Evolutionary conservation across 2,888 invertebrate species (phyloP).

Genomic region (Apodemia zela): DNA sequence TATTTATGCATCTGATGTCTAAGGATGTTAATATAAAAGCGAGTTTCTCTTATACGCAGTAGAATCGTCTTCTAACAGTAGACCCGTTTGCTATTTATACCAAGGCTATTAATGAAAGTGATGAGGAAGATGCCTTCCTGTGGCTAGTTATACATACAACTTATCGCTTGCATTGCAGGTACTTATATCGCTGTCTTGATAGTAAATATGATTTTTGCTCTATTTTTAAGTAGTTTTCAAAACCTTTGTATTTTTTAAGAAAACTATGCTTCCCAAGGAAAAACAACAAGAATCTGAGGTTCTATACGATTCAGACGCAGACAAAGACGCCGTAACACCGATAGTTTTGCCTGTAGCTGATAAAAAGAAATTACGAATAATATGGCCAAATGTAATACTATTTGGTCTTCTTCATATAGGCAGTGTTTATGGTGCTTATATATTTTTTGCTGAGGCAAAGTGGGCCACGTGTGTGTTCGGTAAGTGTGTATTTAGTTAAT

Average conservation of each 20-base stretch:
- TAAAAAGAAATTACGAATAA: slow-evolving; percentile 81
- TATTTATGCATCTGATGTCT: too few relatives aligned
- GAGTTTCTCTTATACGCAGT: too few relatives aligned
- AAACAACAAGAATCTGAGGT: slow-evolving; percentile 59
- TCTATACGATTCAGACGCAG: slow-evolving; percentile 60
- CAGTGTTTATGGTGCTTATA: slow-evolving; percentile 87
- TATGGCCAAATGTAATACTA: slow-evolving; percentile 90
- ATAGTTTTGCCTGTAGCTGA: slow-evolving; percentile 68
- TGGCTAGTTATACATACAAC: too few relatives aligned
- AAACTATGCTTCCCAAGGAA: slow-evolving; percentile 67
- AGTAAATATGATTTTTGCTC: too few relatives aligned
- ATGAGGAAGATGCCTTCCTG: too few relatives aligned
- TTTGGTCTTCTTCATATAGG: slow-evolving; percentile 86
- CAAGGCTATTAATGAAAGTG: too few relatives aligned
- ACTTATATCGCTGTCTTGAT: too few relatives aligned
- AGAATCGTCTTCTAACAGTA: too few relatives aligned
- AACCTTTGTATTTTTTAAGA: slow-evolving; percentile 32
- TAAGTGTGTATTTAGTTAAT: slow-evolving; percentile 59
- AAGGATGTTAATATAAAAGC: too few relatives aligned
- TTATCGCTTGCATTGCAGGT: too few relatives aligned
- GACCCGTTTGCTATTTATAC: too few relatives aligned
- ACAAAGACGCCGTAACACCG: slow-evolving; percentile 42
- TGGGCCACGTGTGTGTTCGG: slow-evolving; percentile 84
- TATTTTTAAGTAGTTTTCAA: too few relatives aligned
- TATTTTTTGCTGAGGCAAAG: slow-evolving; percentile 86